Evolutionary conservation across 2,797 vertebrate genomes (phyloP).

Genomic region (Florisuga fusca): DNA sequence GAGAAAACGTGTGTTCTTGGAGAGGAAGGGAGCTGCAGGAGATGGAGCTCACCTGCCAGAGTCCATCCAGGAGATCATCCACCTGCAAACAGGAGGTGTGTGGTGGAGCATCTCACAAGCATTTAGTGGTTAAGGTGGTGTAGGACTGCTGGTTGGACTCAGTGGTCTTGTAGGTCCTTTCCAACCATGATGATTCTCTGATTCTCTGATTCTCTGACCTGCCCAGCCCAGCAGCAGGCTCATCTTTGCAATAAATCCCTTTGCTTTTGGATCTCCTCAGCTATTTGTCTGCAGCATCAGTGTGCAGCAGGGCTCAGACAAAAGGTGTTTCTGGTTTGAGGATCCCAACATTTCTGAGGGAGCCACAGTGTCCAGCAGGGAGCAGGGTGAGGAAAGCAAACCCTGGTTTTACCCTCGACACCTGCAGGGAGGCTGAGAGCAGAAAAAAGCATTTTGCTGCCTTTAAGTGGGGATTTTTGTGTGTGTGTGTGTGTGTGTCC

Average conservation of each 20-base stretch:
- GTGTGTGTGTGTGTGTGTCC: too few species aligned
- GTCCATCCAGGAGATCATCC: not conserved
- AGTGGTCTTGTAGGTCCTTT: too few species aligned
- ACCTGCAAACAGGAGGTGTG: not conserved
- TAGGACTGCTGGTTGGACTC: too few species aligned
- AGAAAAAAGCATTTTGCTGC: not conserved
- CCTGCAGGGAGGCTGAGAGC: not conserved
- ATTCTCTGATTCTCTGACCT: too few species aligned
- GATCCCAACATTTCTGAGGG: not conserved
- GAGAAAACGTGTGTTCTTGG: not conserved
- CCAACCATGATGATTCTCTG: too few species aligned
- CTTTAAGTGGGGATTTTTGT: not conserved
- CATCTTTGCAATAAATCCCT: slow-evolving; percentile 47
- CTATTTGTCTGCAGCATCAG: not conserved
- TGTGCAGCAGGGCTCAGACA: not conserved
- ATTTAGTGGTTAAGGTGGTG: too few species aligned
- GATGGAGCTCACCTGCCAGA: not conserved
- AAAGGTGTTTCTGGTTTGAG: not conserved
- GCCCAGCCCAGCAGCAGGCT: not conserved
- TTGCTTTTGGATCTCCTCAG: slow-evolving; percentile 27
- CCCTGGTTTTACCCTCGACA: not conserved
- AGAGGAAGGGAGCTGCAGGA: not conserved
- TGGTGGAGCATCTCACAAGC: not conserved
- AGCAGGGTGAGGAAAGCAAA: not conserved
- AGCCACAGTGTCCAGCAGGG: accelerated